These are phyloP conservation scores for Montipora foliosa DNA, from an alignment of 64 coral and sea anemone species.

Conservation along the genomic window DNA sequence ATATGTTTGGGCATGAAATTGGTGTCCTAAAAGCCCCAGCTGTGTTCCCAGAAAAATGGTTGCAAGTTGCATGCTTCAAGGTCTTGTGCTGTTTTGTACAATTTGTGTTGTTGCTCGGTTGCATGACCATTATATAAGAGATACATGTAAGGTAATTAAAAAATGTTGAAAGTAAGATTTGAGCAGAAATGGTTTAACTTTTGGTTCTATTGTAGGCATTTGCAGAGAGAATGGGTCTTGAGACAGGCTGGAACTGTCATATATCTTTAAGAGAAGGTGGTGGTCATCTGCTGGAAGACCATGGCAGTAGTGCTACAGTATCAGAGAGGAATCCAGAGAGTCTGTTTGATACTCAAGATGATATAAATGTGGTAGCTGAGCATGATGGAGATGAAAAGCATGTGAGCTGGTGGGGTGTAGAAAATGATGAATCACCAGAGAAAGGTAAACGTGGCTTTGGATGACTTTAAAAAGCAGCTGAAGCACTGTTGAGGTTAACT, in stretches of 20 bases:
- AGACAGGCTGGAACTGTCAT: conserved; percentile 99
- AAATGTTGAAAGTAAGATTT: no score
- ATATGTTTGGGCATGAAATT: no score
- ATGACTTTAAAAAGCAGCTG: background rate
- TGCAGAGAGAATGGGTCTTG: conserved; percentile 97
- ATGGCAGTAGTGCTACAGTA: conserved; percentile 66
- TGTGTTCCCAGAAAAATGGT: no score
- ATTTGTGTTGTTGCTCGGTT: no score
- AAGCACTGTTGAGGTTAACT: no score
- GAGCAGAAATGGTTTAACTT: background rate
- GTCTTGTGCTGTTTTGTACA: no score
- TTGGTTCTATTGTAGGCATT: conserved; percentile 72
- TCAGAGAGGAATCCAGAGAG: conserved; percentile 67
- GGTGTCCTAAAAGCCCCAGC: no score
- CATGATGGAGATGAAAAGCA: conserved; percentile 78
- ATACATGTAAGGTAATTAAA: no score
- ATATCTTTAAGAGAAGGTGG: conserved; percentile 90
- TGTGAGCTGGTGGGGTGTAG: conserved; percentile 75
- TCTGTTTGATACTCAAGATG: conserved; percentile 62
- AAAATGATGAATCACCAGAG: conserved; percentile 50
- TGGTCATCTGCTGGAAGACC: conserved; percentile 14
- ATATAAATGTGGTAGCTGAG: conserved; percentile 27
- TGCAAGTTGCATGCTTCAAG: no score
- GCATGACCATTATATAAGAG: no score
- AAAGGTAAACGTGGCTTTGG: conserved; percentile 38